phyloP scores from a whole-genome alignment of 2,797 vertebrate genomes.

The Brachyrhaphis roseni region DNA sequence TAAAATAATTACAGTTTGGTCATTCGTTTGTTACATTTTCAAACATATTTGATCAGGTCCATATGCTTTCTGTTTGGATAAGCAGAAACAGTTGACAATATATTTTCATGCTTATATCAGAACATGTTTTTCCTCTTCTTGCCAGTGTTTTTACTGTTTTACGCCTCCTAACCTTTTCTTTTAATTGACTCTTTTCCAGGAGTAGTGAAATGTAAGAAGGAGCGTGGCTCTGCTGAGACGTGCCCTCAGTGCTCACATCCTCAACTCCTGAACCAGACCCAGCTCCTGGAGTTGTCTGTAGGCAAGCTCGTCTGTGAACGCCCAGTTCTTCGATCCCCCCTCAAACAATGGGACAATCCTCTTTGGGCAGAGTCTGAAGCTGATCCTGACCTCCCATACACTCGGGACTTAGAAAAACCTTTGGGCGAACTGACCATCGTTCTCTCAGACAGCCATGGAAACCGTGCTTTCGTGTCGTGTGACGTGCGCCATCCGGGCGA shows the following conservation, averaged over 20 bases:
- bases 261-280: conserved; percentile 73
- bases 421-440: conserved; percentile 78
- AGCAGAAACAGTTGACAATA: conserved; percentile 17
- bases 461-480: conserved; percentile 81
- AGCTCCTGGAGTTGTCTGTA: conserved; percentile 63
- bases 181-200: conserved; percentile 60
- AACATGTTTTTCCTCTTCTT: neutral
- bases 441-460: conserved; percentile 83
- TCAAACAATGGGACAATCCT: conserved; percentile 78
- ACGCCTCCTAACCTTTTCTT: neutral
- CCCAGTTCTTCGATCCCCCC: conserved; percentile 74
- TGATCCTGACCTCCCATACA: conserved; percentile 81
- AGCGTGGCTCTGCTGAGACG: conserved; percentile 70
- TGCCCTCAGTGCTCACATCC: conserved; percentile 81
- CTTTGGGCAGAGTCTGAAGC: conserved; percentile 76
- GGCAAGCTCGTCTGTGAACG: conserved; percentile 76
- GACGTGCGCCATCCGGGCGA: conserved; percentile 74
- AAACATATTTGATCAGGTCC: conserved; percentile 14
- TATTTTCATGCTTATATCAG: conserved; percentile 21
- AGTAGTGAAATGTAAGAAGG: conserved; percentile 85
- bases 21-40: conserved; percentile 8
- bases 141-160: neutral
- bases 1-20: neutral
- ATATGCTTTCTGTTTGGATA: conserved; percentile 33
- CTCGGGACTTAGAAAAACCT: conserved; percentile 77